A percentile compares a stretch with the other conserved stretches of the same genome.
phyloP scores from a whole-genome alignment of 1,140 invertebrate species.

The Halesus radiatus region DNA sequence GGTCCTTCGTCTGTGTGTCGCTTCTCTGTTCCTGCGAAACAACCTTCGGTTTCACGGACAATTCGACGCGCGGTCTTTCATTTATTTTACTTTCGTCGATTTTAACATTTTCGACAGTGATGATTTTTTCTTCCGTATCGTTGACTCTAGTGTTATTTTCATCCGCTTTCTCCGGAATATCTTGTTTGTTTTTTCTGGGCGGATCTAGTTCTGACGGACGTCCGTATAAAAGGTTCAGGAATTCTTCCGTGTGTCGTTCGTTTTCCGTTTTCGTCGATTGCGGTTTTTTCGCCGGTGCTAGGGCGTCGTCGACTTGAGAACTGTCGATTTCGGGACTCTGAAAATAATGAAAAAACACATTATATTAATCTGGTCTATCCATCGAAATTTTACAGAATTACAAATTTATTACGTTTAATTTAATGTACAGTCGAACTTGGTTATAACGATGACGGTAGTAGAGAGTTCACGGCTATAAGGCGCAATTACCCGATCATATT shows the following conservation, averaged over 20 bases:
- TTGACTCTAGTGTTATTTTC: not conserved
- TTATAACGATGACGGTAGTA: too few relatives aligned
- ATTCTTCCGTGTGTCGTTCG: conserved; percentile 21
- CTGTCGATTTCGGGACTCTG: too few relatives aligned
- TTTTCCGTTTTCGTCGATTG: not conserved
- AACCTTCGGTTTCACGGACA: too few relatives aligned
- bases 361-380: too few relatives aligned
- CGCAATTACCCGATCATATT: too few relatives aligned
- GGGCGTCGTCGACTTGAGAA: too few relatives aligned
- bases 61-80: not conserved
- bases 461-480: too few relatives aligned
- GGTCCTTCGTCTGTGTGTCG: conserved; percentile 36
- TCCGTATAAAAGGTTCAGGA: conserved; percentile 23
- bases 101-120: not conserved
- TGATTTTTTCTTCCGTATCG: not conserved
- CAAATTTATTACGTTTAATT: too few relatives aligned
- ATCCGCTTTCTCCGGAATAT: not conserved
- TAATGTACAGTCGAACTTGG: too few relatives aligned
- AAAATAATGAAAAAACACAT: not conserved
- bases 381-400: too few relatives aligned
- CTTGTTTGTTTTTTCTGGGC: not conserved
- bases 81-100: too few relatives aligned
- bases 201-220: not conserved
- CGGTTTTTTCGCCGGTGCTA: not conserved
- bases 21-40: not conserved